Base-by-base conservation (phyloP, 2,797 vertebrate species). In the Danio choprae region DNA sequence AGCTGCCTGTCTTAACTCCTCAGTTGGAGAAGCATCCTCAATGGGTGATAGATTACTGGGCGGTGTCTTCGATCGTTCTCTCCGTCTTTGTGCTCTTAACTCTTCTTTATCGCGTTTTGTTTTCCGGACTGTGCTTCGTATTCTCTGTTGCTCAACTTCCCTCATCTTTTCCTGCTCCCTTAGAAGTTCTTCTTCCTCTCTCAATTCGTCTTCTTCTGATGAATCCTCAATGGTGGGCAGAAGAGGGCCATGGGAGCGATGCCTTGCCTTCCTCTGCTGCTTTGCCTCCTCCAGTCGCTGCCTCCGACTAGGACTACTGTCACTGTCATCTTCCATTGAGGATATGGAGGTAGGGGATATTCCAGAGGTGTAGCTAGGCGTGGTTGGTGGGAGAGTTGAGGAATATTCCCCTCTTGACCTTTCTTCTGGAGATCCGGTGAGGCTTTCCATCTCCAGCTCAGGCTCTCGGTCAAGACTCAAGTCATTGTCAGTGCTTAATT, bases 21-120 rank as follows among this genome's bases (percentile, higher is more conserved):
- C 98, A 0, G 98, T 99, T 44, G 98, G 98, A 7, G 98, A 99
- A 55, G 98, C 98, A 0, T 99, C 98, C 89, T 99, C 98, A 2
- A 99, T 99, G 10, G 98, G 98, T 0, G 98, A 99, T n/a, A 99
- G 94, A 88, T 99, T 99, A 86, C 98, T 99, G 0, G 98, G 98
- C 2, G 98, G 97, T 0, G 98, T 99, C 90, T 98, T 99, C 72
- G 98, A 99, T 83, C 98, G 93, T 83, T 99, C 97, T n/a, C 98
- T 95, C 73, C 98, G 94, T 85, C 98, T 92, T 88, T 99, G 98
- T 65, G 98, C 98, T 87, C 98, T 93, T 65, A 99, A 90, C 82
- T 99, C 98, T 82, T 99, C 98, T 90, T 99, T 99, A 88, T 99
- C 98, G 0, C 98, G 90, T 86, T 99, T 97, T 2, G 97, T 97